These are phyloP conservation scores for Corvus hawaiiensis DNA, from an alignment of 2,113 vertebrate species.

Conservation along the genomic window DNA sequence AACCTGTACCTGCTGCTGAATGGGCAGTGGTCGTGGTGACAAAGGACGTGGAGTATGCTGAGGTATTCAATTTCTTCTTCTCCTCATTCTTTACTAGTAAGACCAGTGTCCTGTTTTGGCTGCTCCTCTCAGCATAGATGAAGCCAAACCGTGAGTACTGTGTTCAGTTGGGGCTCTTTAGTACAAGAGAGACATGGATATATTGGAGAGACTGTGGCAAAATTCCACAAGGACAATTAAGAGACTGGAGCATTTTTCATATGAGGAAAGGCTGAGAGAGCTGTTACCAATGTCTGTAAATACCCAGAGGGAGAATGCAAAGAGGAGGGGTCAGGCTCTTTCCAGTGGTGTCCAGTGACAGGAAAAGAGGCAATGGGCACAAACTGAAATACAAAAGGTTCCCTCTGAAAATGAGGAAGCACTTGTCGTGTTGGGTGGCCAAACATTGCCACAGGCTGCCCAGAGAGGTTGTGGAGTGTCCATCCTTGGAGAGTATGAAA, in stretches of 20 bases:
- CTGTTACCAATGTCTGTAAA: background rate
- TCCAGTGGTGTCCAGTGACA: background rate
- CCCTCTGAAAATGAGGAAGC: no score
- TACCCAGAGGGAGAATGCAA: fast-evolving
- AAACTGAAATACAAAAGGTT: background rate
- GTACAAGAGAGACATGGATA: background rate
- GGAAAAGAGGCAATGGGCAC: background rate
- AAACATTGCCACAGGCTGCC: background rate
- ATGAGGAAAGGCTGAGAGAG: background rate
- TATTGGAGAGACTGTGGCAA: background rate
- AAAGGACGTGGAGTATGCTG: background rate
- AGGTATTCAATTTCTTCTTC: background rate
- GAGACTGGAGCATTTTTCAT: background rate
- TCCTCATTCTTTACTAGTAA: background rate
- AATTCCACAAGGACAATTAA: background rate
- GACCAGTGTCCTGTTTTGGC: background rate
- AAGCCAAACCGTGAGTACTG: background rate
- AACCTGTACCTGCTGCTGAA: background rate
- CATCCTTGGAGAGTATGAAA: background rate
- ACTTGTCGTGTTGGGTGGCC: fast-evolving
- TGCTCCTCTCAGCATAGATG: background rate
- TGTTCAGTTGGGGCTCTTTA: background rate
- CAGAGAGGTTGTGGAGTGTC: background rate
- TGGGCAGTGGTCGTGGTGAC: background rate
- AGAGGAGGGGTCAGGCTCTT: background rate